phyloP scores from a whole-genome alignment of 2,113 vertebrate species.

The Promerops cafer region DNA sequence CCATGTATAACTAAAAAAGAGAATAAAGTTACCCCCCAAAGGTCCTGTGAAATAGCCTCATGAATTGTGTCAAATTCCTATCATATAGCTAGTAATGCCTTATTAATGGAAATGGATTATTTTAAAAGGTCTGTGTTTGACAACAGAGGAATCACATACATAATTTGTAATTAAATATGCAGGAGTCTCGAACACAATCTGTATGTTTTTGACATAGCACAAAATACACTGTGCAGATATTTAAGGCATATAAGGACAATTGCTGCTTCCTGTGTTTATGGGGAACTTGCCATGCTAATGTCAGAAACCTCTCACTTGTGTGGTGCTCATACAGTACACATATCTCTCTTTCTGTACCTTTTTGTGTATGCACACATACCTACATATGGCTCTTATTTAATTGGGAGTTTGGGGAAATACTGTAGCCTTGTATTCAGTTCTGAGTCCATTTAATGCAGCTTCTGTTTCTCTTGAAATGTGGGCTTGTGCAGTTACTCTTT shows the following conservation, averaged over 20 bases:
- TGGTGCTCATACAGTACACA: background rate
- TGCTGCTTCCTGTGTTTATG: background rate
- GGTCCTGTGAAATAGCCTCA: fast-evolving
- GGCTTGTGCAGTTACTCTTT: background rate
- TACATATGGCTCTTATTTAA: background rate
- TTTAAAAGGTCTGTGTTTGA: background rate
- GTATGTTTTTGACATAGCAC: background rate
- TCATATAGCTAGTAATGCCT: background rate
- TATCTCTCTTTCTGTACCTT: background rate
- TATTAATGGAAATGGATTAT: background rate
- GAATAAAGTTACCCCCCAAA: background rate
- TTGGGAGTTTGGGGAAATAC: background rate
- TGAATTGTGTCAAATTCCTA: background rate
- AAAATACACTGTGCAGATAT: background rate
- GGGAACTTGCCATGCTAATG: background rate
- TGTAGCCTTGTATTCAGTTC: background rate
- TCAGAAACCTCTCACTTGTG: background rate
- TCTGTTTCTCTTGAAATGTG: background rate
- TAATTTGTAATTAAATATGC: background rate
- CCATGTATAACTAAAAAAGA: background rate
- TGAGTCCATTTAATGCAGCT: background rate
- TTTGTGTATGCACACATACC: background rate
- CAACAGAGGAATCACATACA: background rate
- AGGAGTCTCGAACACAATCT: background rate
- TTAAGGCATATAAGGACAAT: background rate